These are phyloP conservation scores for Lagocephalus sceleratus DNA, from an alignment of 2,797 vertebrate genomes.

Conservation along the genomic window DNA sequence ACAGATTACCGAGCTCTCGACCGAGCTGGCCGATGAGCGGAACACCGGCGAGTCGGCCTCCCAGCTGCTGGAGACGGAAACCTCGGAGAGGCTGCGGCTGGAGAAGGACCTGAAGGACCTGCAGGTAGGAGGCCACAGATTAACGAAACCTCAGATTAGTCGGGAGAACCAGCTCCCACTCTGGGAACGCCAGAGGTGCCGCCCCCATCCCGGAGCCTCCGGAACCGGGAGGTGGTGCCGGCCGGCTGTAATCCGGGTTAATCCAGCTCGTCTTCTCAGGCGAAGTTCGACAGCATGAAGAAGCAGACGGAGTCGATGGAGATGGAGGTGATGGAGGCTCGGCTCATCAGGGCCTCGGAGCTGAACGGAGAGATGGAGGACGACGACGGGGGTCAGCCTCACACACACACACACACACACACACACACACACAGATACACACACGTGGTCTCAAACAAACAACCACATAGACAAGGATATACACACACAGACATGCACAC, in stretches of 20 bases:
- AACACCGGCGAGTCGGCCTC: constrained; percentile 94
- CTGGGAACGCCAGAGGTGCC: too few relatives aligned
- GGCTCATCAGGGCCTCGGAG: constrained; percentile 90
- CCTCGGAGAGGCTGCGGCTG: constrained; percentile 85
- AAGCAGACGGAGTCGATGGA: constrained; percentile 96
- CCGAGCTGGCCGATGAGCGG: constrained; percentile 92
- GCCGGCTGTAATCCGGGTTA: too few relatives aligned
- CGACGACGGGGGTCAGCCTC: constrained; percentile 82
- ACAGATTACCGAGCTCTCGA: constrained; percentile 93
- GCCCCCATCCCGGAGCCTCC: too few relatives aligned
- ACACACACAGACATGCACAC: too few relatives aligned
- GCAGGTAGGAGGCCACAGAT: constrained; percentile 74
- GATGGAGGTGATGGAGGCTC: constrained; percentile 97
- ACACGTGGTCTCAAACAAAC: too few relatives aligned
- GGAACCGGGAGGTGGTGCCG: too few relatives aligned
- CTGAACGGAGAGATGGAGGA: constrained; percentile 92
- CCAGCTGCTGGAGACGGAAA: constrained; percentile 92
- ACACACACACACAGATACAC: neutral
- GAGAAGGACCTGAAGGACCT: constrained; percentile 96
- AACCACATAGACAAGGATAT: too few relatives aligned
- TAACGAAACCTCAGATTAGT: too few relatives aligned
- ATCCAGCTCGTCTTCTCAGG: constrained; percentile 65
- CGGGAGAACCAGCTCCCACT: too few relatives aligned
- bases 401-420: constrained; percentile 1
- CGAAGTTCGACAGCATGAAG: constrained; percentile 87